phyloP scores from a whole-genome alignment of 2,888 invertebrate genomes.

The Leucania comma region DNA sequence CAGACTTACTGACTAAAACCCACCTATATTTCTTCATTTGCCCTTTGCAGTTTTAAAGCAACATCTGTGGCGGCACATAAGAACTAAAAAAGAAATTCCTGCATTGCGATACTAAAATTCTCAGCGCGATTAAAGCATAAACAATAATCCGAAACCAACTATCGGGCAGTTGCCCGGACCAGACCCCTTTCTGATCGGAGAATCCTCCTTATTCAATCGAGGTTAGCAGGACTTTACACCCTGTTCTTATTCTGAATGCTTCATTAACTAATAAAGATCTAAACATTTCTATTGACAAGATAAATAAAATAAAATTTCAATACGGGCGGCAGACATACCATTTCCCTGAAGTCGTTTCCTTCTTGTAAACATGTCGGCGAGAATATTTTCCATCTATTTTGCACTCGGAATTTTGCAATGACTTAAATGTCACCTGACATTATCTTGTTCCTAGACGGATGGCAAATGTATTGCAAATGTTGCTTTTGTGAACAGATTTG shows the following conservation, averaged over 20 bases:
- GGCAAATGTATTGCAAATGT: neutral
- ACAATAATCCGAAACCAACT: no score
- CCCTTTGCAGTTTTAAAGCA: no score
- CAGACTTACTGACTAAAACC: no score
- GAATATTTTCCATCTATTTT: slow-evolving; percentile 11
- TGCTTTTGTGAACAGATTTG: neutral
- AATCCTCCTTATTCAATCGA: no score
- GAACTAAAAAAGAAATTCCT: no score
- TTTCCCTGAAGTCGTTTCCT: slow-evolving; percentile 2
- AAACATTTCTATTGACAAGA: neutral
- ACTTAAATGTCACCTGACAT: neutral
- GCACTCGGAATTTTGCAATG: slow-evolving; percentile 31
- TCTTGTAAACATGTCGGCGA: slow-evolving; percentile 6
- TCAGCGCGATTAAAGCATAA: no score
- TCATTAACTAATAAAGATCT: neutral
- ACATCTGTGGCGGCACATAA: no score
- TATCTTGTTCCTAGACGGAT: neutral
- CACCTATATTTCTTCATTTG: no score
- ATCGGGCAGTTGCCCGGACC: no score
- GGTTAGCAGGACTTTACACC: no score
- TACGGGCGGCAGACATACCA: neutral
- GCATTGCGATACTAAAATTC: no score
- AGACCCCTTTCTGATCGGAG: no score
- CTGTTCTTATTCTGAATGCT: neutral
- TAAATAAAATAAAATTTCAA: neutral